These are phyloP conservation scores for Cremastobaeus sp. DNA, from an alignment of 2,888 invertebrate genomes.

Conservation along the genomic window DNA sequence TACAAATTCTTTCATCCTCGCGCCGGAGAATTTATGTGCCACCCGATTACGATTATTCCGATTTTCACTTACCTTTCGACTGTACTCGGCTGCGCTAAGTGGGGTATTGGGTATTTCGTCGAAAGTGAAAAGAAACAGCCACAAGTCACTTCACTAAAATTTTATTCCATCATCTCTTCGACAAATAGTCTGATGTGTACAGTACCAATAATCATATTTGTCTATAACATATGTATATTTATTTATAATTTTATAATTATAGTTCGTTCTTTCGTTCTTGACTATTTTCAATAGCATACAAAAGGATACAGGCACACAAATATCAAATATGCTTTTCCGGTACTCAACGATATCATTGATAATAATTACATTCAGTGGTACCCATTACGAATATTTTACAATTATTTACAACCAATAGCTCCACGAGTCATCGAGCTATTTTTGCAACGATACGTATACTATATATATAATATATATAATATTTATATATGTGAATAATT, in stretches of 20 bases:
- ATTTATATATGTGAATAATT: constrained; percentile 65
- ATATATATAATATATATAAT: constrained; percentile 60
- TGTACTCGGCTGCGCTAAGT: too few relatives aligned
- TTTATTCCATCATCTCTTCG: constrained; percentile 74
- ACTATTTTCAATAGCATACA: constrained; percentile 74
- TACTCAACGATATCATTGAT: constrained; percentile 71
- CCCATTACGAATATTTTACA: constrained; percentile 69
- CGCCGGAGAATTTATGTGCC: too few relatives aligned
- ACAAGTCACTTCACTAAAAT: constrained; percentile 74
- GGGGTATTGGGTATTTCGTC: not conserved
- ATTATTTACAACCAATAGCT: constrained; percentile 67
- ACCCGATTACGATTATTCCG: too few relatives aligned
- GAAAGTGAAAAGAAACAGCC: not conserved
- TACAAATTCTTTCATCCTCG: too few relatives aligned
- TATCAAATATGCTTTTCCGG: constrained; percentile 76
- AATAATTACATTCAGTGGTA: constrained; percentile 76
- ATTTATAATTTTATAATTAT: constrained; percentile 70
- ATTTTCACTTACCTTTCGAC: too few relatives aligned
- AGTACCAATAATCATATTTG: constrained; percentile 68
- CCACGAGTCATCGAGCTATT: constrained; percentile 18
- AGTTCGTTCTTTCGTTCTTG: constrained; percentile 69
- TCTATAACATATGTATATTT: constrained; percentile 67
- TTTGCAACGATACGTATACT: constrained; percentile 70
- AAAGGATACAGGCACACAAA: constrained; percentile 78
- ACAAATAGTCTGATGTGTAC: constrained; percentile 72